phyloP scores from a whole-genome alignment of 2,113 vertebrate species.

The Crotalus horridus region DNA sequence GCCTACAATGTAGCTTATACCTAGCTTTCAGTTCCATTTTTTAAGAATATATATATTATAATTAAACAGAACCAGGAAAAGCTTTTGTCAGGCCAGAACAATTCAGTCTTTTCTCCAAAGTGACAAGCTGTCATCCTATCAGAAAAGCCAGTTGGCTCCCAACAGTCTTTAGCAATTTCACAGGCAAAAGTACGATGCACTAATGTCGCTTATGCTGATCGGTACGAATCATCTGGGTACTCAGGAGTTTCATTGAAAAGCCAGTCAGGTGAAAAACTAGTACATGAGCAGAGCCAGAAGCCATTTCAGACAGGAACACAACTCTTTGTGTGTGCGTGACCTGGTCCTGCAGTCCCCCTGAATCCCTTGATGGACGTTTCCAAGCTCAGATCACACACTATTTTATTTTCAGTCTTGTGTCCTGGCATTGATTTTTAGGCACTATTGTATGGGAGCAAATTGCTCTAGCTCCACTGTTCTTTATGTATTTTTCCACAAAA shows the following conservation, averaged over 20 bases:
- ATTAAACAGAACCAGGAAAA: not conserved
- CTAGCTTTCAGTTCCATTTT: not conserved
- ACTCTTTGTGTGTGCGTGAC: not conserved
- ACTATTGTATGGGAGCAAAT: not conserved
- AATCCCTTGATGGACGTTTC: not conserved
- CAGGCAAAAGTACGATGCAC: fast-evolving
- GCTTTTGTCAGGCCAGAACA: not conserved
- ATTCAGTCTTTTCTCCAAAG: not conserved
- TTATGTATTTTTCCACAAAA: not conserved
- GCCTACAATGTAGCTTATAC: not conserved
- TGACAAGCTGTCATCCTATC: fast-evolving
- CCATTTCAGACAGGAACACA: not conserved
- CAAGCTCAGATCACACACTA: not conserved
- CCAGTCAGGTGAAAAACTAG: not conserved
- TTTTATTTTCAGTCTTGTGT: not conserved
- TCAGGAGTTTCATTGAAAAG: not conserved
- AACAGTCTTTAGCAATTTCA: fast-evolving
- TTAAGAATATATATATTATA: not conserved
- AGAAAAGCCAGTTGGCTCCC: not conserved
- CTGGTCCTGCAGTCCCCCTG: not conserved
- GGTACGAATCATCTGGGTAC: fast-evolving
- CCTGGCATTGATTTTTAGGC: not conserved
- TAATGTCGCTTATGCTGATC: fast-evolving
- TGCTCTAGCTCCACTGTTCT: not conserved
- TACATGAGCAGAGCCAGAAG: not conserved